Evolutionary conservation across 2,113 vertebrate genomes (phyloP).

Genomic region (Xiphias gladius): DNA sequence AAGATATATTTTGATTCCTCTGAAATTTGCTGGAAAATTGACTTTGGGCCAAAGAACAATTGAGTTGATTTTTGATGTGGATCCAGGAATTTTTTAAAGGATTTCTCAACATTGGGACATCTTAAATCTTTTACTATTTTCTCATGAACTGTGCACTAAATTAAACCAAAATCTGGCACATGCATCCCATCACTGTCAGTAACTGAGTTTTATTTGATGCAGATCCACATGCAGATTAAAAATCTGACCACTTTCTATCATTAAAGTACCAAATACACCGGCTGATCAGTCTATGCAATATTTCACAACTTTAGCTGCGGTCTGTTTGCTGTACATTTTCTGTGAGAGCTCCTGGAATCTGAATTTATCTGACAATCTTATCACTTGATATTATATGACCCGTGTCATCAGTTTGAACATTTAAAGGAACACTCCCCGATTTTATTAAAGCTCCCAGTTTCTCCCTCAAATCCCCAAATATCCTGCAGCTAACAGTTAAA

Average conservation of each 20-base stretch:
- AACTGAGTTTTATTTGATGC: neutral
- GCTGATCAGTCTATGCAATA: too few relatives aligned
- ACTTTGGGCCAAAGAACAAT: neutral
- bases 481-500: neutral
- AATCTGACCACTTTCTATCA: neutral
- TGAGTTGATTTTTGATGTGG: neutral
- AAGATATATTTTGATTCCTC: neutral
- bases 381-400: neutral
- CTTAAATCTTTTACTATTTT: neutral
- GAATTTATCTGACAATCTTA: neutral
- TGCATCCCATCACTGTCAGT: neutral
- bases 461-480: neutral
- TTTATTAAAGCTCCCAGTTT: neutral
- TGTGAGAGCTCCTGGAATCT: too few relatives aligned
- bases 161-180: neutral
- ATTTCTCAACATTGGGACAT: neutral
- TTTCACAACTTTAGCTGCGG: neutral
- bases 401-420: neutral
- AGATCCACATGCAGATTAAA: neutral
- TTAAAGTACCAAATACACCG: neutral
- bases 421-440: constrained; percentile 14
- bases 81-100: neutral
- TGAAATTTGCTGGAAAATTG: neutral
- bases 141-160: constrained; percentile 14
- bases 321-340: too few relatives aligned